Conservation (phyloP, 2,797 vertebrate species). For the Esox lucius region DNA sequence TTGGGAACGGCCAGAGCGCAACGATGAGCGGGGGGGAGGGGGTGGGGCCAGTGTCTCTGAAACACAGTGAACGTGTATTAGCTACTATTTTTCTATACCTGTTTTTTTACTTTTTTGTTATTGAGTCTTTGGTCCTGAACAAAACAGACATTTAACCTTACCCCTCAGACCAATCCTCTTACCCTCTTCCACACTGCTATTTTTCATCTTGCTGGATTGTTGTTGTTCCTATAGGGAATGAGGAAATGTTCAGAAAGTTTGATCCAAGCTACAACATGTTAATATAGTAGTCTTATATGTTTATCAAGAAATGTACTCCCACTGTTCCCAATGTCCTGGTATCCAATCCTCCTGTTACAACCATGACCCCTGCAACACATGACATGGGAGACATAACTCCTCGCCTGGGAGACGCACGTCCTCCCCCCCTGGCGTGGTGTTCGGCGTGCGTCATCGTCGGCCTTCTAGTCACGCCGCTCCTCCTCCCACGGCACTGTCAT, state of each 20-base stretch:
- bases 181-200: neutral
- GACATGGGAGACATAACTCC: no score
- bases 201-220: neutral
- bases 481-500: no score
- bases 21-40: constrained; percentile 48
- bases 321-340: no score
- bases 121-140: neutral
- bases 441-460: no score
- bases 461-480: no score
- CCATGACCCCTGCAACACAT: no score
- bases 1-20: constrained; percentile 50
- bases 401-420: no score
- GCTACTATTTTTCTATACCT: neutral
- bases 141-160: no score
- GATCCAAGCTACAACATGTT: neutral
- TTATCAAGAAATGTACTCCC: no score
- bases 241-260: neutral
- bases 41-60: constrained; percentile 58
- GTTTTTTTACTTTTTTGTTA: neutral
- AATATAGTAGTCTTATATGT: neutral
- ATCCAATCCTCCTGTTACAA: no score
- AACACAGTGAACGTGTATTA: constrained; percentile 7
- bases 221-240: neutral
- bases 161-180: neutral
- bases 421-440: no score